Evolutionary conservation across 2,113 vertebrate genomes (phyloP), one percentile per base, ranked within the genome.

Genomic region (Brevimyrus niger): DNA sequence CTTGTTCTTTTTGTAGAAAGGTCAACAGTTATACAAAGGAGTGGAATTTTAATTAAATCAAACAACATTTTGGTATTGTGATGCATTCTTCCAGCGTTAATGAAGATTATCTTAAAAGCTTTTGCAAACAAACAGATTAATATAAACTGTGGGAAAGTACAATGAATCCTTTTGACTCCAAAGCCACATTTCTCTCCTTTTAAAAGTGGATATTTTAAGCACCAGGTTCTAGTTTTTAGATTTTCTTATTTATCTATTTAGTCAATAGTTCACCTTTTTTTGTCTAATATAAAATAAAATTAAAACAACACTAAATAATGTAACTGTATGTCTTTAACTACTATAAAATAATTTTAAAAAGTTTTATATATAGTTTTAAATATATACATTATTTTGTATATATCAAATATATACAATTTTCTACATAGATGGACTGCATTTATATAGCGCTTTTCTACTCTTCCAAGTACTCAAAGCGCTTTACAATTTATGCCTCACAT

Each of bases 61-160:
- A 95, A 94, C 93, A 91, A 90, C 87, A 89, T 53, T 35, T 69
- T 27, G 31, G 44, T 31, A 31, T 89, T 83, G 88, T 17, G 83
- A 83, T 82, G 47, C 89, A 90, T 87, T 88, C 88, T 91, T 89
- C n/a, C 65, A 27, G 35, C 38, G 35, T 89, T 91, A 90, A 61
- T 21, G 8, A 84, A 89, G 88, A 76, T 92, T 91, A 80, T 90
- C 91, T 89, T 87, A 92, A 94, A 94, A 94, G 92, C 91, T 91
- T 93, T 89, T 6, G 73, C 91, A 96, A 95, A 96, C 92, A 95
- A 96, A 95, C 92, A 88, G 35, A 42, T 89, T 90, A 83, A 92
- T 86, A 44, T 93, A 94, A 95, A 93, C 92, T 95, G 93, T 96
- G 95, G 94, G 95, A 96, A 95, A 93, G 89, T 92, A 90, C 0